These are phyloP conservation scores for Amiota mariae DNA, from an alignment of 2,888 invertebrate genomes.

Conservation along the genomic window DNA sequence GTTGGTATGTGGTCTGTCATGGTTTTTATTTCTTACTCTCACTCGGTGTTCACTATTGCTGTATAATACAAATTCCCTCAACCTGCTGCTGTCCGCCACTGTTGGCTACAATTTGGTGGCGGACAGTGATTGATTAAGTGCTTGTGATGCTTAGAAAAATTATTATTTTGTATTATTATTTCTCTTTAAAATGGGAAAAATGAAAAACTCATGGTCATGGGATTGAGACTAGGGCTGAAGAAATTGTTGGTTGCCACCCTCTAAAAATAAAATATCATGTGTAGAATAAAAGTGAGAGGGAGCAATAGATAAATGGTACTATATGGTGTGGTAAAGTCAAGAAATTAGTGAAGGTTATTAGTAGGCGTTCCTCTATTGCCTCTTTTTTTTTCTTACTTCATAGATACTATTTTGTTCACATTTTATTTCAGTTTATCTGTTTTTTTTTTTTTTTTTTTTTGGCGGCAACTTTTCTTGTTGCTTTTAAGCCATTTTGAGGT, in stretches of 20 bases:
- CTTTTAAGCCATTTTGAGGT: neutral
- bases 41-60: neutral
- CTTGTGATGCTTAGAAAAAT: slow-evolving; percentile 46
- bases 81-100: slow-evolving; percentile 14
- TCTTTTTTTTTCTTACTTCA: slow-evolving; percentile 33
- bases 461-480: neutral
- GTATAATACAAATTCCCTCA: neutral
- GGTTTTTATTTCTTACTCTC: slow-evolving; percentile 1
- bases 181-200: slow-evolving; percentile 37
- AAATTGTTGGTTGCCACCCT: slow-evolving; percentile 56
- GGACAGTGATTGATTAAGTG: slow-evolving; percentile 65
- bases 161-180: too few relatives aligned
- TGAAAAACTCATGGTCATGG: slow-evolving; percentile 3
- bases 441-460: too few relatives aligned
- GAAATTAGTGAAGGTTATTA: slow-evolving; percentile 52
- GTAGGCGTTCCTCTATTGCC: slow-evolving; percentile 49
- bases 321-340: slow-evolving; percentile 13
- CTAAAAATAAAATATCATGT: slow-evolving; percentile 32
- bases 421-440: neutral
- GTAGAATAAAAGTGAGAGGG: slow-evolving; percentile 5
- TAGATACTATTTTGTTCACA: slow-evolving; percentile 59
- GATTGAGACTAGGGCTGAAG: slow-evolving; percentile 32
- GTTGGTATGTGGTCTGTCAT: neutral
- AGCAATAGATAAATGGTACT: neutral
- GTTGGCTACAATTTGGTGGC: slow-evolving; percentile 31